Evolutionary conservation across 2,888 invertebrate genomes (phyloP).

Genomic region (Drosophila seclusa): DNA sequence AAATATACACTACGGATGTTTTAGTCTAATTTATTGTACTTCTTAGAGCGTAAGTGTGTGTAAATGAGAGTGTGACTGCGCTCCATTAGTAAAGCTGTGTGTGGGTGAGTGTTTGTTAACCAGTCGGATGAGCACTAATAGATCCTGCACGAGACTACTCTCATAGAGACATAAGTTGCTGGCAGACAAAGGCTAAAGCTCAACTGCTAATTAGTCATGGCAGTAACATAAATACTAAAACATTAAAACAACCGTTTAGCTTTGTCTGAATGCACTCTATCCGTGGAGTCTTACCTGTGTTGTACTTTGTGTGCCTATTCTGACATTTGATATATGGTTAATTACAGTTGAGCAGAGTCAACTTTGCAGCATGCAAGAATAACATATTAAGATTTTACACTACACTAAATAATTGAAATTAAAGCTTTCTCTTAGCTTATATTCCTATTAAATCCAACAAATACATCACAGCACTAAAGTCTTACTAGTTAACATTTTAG

Average conservation of each 20-base stretch:
- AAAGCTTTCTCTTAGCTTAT: background rate
- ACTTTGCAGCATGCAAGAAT: background rate
- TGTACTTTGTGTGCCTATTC: background rate
- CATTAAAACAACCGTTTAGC: background rate
- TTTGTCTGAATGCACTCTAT: background rate
- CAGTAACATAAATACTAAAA: conserved; percentile 16
- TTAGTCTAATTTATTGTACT: conserved; percentile 62
- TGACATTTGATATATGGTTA: background rate
- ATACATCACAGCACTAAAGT: background rate
- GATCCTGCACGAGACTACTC: conserved; percentile 6
- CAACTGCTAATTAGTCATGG: conserved; percentile 17
- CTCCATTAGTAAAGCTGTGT: conserved; percentile 8
- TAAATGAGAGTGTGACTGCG: conserved; percentile 6
- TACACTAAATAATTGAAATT: background rate
- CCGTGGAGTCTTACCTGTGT: background rate
- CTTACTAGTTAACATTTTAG: background rate
- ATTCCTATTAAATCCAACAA: background rate
- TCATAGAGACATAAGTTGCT: conserved; percentile 1
- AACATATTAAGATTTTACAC: background rate
- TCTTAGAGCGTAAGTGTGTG: conserved; percentile 25
- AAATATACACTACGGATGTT: conserved; percentile 43
- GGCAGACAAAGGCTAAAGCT: background rate
- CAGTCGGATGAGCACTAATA: conserved; percentile 35
- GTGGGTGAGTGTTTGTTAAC: conserved; percentile 8
- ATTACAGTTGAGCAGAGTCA: background rate